Evolutionary conservation across 2,888 invertebrate genomes (phyloP).

Genomic region (Lamproptera curius): DNA sequence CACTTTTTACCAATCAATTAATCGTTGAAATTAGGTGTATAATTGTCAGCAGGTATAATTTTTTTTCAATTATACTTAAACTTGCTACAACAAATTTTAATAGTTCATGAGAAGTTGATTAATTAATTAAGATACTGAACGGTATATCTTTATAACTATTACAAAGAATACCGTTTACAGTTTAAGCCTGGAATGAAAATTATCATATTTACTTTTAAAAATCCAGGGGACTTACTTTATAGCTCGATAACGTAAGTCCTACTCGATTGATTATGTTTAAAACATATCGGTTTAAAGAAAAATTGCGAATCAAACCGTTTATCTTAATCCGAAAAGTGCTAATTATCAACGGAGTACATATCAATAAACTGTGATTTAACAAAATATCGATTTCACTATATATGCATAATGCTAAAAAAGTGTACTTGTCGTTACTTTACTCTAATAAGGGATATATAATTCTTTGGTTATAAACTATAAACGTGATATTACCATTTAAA

Average conservation of each 20-base stretch:
- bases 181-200: neutral
- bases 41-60: neutral
- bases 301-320: neutral
- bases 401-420: no score
- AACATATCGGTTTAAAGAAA: neutral
- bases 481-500: no score
- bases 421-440: neutral
- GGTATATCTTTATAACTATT: neutral
- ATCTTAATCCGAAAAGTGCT: constrained; percentile 1
- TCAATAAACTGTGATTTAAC: neutral
- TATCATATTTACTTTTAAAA: neutral
- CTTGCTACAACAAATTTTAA: no score
- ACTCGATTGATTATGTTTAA: neutral
- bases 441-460: no score
- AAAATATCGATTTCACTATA: neutral
- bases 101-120: neutral
- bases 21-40: no score
- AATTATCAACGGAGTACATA: neutral
- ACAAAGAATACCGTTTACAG: neutral
- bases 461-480: no score
- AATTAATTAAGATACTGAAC: neutral
- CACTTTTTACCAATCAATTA: no score
- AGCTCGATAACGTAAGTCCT: neutral
- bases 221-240: neutral
- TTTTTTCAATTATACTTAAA: neutral